A percentile compares a stretch with the other conserved stretches of the same genome.
phyloP scores from a whole-genome alignment of 2,888 invertebrate genomes.

The Metallyticus violacea region DNA sequence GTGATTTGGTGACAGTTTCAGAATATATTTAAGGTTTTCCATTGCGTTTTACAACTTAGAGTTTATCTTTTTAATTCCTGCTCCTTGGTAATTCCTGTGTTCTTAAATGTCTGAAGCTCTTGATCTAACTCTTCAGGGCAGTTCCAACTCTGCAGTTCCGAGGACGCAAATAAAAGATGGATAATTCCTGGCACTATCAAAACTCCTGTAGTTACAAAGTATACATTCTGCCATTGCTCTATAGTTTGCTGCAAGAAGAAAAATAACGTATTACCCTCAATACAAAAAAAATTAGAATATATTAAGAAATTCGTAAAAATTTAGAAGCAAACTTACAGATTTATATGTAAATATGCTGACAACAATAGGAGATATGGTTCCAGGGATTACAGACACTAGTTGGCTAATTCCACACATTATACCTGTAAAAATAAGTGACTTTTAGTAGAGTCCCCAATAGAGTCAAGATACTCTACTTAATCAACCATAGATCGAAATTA shows the following conservation, averaged over 20 bases:
- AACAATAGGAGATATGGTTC: slow-evolving; percentile 61
- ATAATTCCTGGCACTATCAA: slow-evolving; percentile 38
- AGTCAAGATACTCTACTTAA: too few relatives aligned
- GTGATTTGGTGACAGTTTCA: background rate
- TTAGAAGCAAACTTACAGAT: slow-evolving; percentile 53
- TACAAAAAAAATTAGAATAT: background rate
- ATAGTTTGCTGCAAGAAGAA: slow-evolving; percentile 43
- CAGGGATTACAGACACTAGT: slow-evolving; percentile 40
- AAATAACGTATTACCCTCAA: background rate
- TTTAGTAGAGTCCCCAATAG: too few relatives aligned
- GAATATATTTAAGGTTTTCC: background rate
- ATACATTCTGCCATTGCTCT: slow-evolving; percentile 44
- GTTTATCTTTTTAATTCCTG: background rate
- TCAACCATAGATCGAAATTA: too few relatives aligned
- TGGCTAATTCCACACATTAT: background rate
- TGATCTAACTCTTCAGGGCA: slow-evolving; percentile 18
- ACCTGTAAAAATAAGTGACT: background rate
- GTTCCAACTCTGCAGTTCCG: slow-evolving; percentile 44
- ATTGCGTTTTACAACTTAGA: background rate
- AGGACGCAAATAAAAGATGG: slow-evolving; percentile 41
- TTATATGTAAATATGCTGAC: slow-evolving; percentile 60
- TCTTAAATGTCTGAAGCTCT: background rate
- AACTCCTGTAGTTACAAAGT: slow-evolving; percentile 42
- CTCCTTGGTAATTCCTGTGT: background rate
- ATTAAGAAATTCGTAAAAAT: background rate